Conservation (phyloP, 2,888 invertebrate species). For the Protophormia terraenovae region DNA sequence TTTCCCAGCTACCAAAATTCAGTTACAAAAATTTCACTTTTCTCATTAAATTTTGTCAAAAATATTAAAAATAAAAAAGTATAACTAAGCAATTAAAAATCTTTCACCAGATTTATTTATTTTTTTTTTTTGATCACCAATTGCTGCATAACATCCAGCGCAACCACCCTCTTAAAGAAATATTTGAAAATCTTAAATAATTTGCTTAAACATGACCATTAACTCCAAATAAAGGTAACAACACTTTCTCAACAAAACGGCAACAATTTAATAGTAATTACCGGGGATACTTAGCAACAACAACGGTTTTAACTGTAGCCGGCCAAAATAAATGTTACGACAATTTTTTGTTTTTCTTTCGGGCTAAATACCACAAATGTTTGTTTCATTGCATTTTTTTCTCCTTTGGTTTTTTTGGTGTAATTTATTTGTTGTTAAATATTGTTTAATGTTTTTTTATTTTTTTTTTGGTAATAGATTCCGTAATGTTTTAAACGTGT, state of each 20-base stretch:
- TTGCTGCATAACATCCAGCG: too few species aligned
- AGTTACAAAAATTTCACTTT: not conserved
- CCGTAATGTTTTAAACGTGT: slow-evolving; percentile 53
- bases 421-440: slow-evolving; percentile 6
- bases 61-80: not conserved
- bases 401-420: not conserved
- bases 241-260: slow-evolving; percentile 46
- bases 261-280: slow-evolving; percentile 27
- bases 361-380: not conserved
- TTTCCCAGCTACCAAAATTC: not conserved
- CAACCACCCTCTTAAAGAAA: not conserved
- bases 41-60: not conserved
- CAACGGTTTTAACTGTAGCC: too few species aligned
- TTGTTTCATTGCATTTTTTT: not conserved
- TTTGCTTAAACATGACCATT: slow-evolving; percentile 34
- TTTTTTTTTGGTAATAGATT: slow-evolving; percentile 53
- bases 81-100: not conserved
- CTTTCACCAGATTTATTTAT: not conserved
- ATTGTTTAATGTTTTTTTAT: slow-evolving; percentile 6
- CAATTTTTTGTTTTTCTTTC: not conserved
- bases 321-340: not conserved
- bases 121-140: not conserved
- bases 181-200: slow-evolving; percentile 14
- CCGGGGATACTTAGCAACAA: not conserved
- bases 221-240: slow-evolving; percentile 51